These are phyloP conservation scores for Branchipolynoe longqiensis DNA, from an alignment of 2,888 invertebrate genomes.

Conservation along the genomic window DNA sequence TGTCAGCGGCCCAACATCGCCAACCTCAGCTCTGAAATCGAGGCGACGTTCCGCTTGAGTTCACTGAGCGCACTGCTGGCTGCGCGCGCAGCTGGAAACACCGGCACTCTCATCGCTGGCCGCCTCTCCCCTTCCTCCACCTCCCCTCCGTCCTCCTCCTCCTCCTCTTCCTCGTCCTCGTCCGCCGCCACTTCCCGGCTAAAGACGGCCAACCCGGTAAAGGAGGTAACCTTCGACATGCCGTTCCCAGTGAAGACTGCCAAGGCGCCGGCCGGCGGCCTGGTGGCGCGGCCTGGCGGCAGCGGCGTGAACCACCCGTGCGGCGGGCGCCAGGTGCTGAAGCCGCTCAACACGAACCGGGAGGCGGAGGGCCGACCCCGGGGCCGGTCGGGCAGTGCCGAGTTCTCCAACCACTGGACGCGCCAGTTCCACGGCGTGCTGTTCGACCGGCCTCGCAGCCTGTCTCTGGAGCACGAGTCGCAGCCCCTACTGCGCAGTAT, in stretches of 20 bases:
- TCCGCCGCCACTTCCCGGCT: constrained; percentile 16
- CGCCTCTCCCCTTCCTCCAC: background rate
- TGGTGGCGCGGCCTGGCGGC: background rate
- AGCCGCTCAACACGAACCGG: constrained; percentile 50
- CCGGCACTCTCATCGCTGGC: constrained; percentile 4
- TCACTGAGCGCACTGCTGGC: constrained; percentile 35
- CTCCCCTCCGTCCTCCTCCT: background rate
- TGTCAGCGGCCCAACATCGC: constrained; percentile 50
- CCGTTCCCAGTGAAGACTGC: background rate
- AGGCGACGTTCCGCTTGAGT: constrained; percentile 29
- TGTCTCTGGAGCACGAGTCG: constrained; percentile 54
- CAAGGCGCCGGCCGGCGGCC: background rate
- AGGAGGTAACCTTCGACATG: constrained; percentile 20
- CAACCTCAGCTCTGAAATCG: constrained; percentile 37
- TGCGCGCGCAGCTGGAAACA: constrained; percentile 10
- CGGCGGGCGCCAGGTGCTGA: constrained; percentile 16
- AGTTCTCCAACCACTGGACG: constrained; percentile 18
- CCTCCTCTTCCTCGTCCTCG: too few species aligned
- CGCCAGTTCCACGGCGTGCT: constrained; percentile 23
- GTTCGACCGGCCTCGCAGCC: constrained; percentile 52
- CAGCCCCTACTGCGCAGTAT: constrained; percentile 46
- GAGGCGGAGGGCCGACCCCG: constrained; percentile 4
- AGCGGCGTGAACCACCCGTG: background rate
- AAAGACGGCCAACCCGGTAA: background rate
- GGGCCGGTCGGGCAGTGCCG: constrained; percentile 17